Evolutionary conservation across 2,888 invertebrate genomes (phyloP), one percentile per base, ranked within the genome.

Genomic region (Eustalomyia histrio): DNA sequence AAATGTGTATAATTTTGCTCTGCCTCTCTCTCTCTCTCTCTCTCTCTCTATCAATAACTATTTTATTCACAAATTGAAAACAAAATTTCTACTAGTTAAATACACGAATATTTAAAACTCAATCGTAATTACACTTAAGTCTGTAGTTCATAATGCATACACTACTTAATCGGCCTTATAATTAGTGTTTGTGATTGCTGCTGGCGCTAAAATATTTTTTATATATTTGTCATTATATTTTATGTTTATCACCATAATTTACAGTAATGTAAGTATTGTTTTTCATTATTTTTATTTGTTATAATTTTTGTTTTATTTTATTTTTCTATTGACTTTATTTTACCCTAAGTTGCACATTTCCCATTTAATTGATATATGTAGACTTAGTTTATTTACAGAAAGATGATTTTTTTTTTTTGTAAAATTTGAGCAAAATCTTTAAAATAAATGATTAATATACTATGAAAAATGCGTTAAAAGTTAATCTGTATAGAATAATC

Each of bases 101-200:
- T 58, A 58, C n/a, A 47, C 0, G n/a, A 2, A 47, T 47, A 47
- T 47, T 57, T 71, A 79, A 82, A 72, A 82, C 81, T 83, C 83
- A 83, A 72, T 68, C 75, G 69, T 63, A 39, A 53, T 16, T 50
- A 80, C 29, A 60, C 72, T 61, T 33, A 57, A 33, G n/a, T 52
- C 65, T 79, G 75, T 83, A 78, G 64, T 73, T 74, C 68, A 47
- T 83, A 78, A 83, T 84, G n/a, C n/a, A n/a, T n/a, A n/a, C n/a
- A 75, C 60, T 83, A 29, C 29, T 29, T 29, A 79, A 73, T 60
- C n/a, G 14, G 47, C 33, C 65, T 75, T 57, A 33, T 50, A 17
- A 17, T 39, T 43, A 58, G 47, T 35, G 53, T 73, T 65, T 74
- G 73, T 71, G 67, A 67, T 78, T 71, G 78, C 74, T 81, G 78